phyloP scores from a whole-genome alignment of 2,797 vertebrate species.

The Gastrophryne carolinensis region DNA sequence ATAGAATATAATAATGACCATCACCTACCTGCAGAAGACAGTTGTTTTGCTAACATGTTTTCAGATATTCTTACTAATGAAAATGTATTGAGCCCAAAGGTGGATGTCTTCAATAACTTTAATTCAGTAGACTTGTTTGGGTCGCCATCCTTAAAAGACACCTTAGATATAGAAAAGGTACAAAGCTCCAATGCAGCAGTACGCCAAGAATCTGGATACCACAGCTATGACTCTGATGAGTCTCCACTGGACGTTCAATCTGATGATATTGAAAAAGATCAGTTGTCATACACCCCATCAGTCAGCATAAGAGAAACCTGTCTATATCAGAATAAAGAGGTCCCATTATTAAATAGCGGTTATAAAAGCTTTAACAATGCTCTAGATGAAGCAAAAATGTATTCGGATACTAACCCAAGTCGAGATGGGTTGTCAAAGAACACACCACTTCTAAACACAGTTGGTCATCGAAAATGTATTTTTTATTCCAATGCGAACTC shows the following conservation, averaged over 20 bases:
- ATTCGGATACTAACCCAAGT: neutral
- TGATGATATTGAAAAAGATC: neutral
- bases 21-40: neutral
- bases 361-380: slow-evolving; percentile 16
- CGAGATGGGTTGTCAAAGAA: neutral
- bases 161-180: neutral
- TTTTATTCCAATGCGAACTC: neutral
- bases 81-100: neutral
- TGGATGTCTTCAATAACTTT: neutral
- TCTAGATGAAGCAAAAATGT: neutral
- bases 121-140: neutral
- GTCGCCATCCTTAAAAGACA: neutral
- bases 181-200: neutral
- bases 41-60: neutral
- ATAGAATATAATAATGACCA: neutral
- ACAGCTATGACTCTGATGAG: slow-evolving; percentile 12
- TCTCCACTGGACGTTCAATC: neutral
- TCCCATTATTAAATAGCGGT: neutral
- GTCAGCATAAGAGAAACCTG: neutral
- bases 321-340: neutral
- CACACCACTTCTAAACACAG: too few relatives aligned
- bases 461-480: neutral
- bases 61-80: neutral
- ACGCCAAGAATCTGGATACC: slow-evolving; percentile 10
- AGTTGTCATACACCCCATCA: neutral